A percentile compares a stretch with the other conserved stretches of the same genome.
Conservation (phyloP, 2,797 vertebrate species). For the Hypotaenidia philippensis region DNA sequence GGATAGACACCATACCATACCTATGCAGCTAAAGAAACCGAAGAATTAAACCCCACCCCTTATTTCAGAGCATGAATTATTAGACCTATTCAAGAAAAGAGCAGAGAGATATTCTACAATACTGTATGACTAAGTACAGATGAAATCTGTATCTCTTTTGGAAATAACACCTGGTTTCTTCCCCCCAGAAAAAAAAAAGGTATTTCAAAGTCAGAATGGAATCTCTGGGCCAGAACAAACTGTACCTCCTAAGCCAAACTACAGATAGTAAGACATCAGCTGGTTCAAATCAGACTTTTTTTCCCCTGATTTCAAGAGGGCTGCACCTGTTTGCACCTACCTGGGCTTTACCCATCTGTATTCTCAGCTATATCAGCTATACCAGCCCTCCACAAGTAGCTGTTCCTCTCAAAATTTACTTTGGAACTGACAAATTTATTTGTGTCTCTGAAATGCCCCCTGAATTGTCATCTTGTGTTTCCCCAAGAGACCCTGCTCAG, state of each 20-base stretch:
- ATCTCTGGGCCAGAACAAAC: conserved; percentile 34
- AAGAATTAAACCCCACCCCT: neutral
- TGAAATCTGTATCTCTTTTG: conserved; percentile 53
- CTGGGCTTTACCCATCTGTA: neutral
- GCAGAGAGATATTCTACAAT: neutral
- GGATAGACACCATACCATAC: neutral
- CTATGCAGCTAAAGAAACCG: neutral
- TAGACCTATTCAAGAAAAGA: neutral
- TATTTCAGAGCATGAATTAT: neutral
- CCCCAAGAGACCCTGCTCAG: neutral
- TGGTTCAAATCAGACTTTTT: conserved; percentile 14
- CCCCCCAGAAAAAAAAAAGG: neutral
- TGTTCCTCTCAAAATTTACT: neutral
- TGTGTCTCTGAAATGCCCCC: neutral
- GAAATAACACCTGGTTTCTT: conserved; percentile 59
- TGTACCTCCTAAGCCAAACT: neutral
- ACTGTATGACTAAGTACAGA: conserved; percentile 40
- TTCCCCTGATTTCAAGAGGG: conserved; percentile 2
- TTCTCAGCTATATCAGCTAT: neutral
- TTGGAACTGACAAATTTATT: neutral
- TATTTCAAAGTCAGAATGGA: conserved; percentile 56
- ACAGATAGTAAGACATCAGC: neutral
- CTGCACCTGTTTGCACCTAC: neutral
- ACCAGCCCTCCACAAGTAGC: neutral
- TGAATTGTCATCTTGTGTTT: neutral